phyloP scores from a whole-genome alignment of 2,797 vertebrate genomes.

The Antrozous pallidus region DNA sequence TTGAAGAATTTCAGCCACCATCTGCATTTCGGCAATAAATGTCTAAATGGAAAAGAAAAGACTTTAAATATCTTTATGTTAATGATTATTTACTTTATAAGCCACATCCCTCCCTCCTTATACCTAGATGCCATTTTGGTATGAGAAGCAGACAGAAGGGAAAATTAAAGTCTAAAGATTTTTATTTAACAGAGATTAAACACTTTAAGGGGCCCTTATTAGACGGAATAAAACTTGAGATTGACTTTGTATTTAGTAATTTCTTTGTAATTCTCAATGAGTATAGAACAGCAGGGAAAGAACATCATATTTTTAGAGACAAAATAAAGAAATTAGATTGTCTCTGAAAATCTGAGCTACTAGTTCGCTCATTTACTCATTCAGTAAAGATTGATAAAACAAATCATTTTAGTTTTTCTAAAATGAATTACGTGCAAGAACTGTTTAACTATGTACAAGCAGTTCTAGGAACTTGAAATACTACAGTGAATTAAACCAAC shows the following conservation, averaged over 20 bases:
- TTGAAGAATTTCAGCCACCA: slow-evolving; percentile 75
- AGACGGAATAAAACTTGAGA: slow-evolving; percentile 17
- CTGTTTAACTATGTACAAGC: neutral
- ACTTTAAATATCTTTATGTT: neutral
- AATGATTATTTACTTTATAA: neutral
- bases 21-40: slow-evolving; percentile 64
- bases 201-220: neutral
- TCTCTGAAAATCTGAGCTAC: neutral
- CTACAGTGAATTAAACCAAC: neutral
- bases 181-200: neutral
- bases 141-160: neutral
- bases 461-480: neutral
- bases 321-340: neutral
- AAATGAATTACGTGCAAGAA: no score
- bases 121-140: neutral
- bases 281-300: neutral
- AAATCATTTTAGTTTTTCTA: no score
- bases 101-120: neutral
- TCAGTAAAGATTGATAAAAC: neutral
- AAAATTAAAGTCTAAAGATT: neutral
- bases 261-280: neutral
- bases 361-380: neutral
- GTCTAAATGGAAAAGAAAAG: slow-evolving; percentile 63
- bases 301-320: neutral
- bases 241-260: neutral